Evolutionary conservation across 1,140 invertebrate genomes (phyloP), one percentile per base, ranked within the genome.

Genomic region (Pseudomyrmex flavicornis): DNA sequence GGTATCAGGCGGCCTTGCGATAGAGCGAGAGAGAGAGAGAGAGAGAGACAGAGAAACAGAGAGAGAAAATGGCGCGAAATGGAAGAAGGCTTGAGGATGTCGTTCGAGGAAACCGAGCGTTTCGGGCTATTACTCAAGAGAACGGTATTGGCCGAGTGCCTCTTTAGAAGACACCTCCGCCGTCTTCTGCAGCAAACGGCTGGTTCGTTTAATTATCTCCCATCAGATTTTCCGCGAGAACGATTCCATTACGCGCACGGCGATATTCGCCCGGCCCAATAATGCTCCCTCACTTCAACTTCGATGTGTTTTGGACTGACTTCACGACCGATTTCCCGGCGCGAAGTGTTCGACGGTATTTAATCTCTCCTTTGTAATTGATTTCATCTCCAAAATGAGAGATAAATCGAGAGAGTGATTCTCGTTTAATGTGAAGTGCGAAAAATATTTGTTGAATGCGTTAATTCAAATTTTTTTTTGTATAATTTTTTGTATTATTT

Each of bases 141-240:
- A 44, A 2, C 48, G 13, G 17, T 65, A 87, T 86, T 75, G 84
- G 70, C 48, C 52, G 54, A 74, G 69, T 44, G 44, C 15, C 65
- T 59, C 48, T 61, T 12, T 20, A 12, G 22, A 80, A 56, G 50
- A 48, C 50, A 73, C 48, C 52, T 46, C 48, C 52, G 26, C n/a
- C 52, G 26, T n/a, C n/a, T 66, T 56, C 35, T 35, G 20, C 35
- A 4, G 26, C 35, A 20, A 17, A 12, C 44, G n/a, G 63, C 13
- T 17, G 50, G 52, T 59, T 65, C 20, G 56, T 52, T 86, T 87
- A 83, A 86, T 87, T 83, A 69, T 75, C 69, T 65, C 35, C 44
- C 44, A 50, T 15, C 26, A 69, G 59, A 70, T 77, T 83, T 76
- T 83, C 50, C 52, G 56, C 48, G 50, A 48, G 52, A 79, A 79